phyloP scores from a whole-genome alignment of 1,140 invertebrate species.

The Aphidius gifuensis region DNA sequence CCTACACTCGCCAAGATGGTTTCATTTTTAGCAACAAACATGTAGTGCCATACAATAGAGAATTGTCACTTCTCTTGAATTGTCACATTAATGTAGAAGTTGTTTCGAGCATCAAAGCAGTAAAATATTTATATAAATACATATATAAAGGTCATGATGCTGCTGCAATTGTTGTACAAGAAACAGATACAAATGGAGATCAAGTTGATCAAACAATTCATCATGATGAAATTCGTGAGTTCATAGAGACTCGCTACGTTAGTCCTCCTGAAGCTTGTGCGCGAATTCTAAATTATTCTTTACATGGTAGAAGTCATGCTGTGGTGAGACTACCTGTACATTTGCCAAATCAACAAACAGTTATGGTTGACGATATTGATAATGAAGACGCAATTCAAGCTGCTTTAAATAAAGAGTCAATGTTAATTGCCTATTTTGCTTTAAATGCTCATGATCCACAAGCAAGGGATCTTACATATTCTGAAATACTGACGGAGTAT shows the following conservation, averaged over 20 bases:
- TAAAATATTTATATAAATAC: slow-evolving; percentile 23
- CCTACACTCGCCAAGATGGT: neutral
- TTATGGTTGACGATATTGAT: slow-evolving; percentile 5
- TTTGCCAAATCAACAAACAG: slow-evolving; percentile 3
- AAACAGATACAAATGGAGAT: too few species aligned
- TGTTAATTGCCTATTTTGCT: neutral
- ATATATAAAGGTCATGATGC: slow-evolving; percentile 13
- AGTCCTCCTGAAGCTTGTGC: slow-evolving; percentile 1
- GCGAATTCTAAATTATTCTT: neutral
- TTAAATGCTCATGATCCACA: neutral
- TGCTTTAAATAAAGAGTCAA: neutral
- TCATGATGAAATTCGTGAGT: slow-evolving; percentile 1
- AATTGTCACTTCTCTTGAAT: slow-evolving; percentile 8
- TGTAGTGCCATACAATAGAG: slow-evolving; percentile 21
- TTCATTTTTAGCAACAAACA: slow-evolving; percentile 14
- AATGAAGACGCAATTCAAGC: slow-evolving; percentile 30
- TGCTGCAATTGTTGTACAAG: slow-evolving; percentile 1
- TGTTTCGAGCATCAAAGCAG: slow-evolving; percentile 17
- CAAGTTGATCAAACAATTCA: neutral
- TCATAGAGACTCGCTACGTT: neutral
- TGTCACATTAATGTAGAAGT: slow-evolving; percentile 24
- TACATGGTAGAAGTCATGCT: neutral
- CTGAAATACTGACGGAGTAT: neutral
- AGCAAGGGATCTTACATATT: neutral
- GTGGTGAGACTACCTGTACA: neutral